phyloP scores from a whole-genome alignment of 2,113 vertebrate genomes.

The Talpa occidentalis region DNA sequence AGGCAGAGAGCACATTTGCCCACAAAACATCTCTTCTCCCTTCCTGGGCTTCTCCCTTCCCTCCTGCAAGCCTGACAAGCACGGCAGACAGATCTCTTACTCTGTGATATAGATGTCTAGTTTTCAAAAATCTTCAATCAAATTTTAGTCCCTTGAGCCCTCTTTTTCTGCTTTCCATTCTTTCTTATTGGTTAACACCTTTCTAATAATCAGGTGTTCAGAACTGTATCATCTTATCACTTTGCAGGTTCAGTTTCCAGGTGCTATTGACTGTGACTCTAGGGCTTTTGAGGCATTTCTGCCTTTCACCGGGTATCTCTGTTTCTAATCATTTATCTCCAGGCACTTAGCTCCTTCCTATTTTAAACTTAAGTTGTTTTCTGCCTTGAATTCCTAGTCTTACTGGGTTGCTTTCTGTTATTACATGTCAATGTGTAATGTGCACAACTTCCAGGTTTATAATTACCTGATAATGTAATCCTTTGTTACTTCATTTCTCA shows the following conservation, averaged over 20 bases:
- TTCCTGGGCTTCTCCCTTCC: neutral
- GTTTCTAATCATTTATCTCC: constrained; percentile 69
- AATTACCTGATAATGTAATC: constrained; percentile 10
- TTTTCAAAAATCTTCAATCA: constrained; percentile 78
- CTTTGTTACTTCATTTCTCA: constrained; percentile 51
- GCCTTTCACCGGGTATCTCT: constrained; percentile 49
- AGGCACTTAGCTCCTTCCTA: constrained; percentile 63
- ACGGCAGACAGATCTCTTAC: constrained; percentile 39
- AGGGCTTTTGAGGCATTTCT: constrained; percentile 62
- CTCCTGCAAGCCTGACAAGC: constrained; percentile 4
- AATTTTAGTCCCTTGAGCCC: constrained; percentile 66
- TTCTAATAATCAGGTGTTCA: constrained; percentile 73
- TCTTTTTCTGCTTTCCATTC: constrained; percentile 59
- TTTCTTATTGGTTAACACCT: constrained; percentile 77
- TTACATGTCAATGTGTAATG: neutral
- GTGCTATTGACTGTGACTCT: constrained; percentile 73
- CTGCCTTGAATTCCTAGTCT: constrained; percentile 29
- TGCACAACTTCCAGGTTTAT: neutral
- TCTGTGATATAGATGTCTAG: constrained; percentile 50
- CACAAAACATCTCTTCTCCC: constrained; percentile 3
- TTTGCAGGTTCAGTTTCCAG: constrained; percentile 67
- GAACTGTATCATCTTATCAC: constrained; percentile 75
- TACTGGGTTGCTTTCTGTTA: constrained; percentile 3
- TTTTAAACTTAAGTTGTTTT: constrained; percentile 65
- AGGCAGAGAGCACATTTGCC: constrained; percentile 2